Evolutionary conservation across 2,888 invertebrate species (phyloP).

Genomic region (Encarsia formosa): DNA sequence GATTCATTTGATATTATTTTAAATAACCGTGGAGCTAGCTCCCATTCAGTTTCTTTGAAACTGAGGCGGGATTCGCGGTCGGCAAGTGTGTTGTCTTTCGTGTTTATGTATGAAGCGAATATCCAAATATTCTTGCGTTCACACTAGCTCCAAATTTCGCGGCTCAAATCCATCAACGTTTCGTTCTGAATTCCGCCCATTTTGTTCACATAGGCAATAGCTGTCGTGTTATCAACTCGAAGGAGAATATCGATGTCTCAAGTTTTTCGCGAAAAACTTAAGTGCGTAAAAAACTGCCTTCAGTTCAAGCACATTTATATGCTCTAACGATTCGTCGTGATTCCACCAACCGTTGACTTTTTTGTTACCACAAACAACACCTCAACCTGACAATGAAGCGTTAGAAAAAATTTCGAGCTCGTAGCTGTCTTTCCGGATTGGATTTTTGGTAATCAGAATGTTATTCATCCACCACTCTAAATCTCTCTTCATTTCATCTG

Average conservation of each 20-base stretch:
- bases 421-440: not conserved
- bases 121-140: slow-evolving; percentile 20
- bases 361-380: not conserved
- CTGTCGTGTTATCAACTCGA: slow-evolving; percentile 23
- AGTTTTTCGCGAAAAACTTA: no score
- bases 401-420: not conserved
- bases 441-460: not conserved
- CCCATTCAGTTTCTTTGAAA: slow-evolving; percentile 12
- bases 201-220: slow-evolving; percentile 21
- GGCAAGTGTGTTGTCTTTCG: slow-evolving; percentile 1
- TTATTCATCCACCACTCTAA: not conserved
- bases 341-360: not conserved
- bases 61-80: slow-evolving; percentile 12
- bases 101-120: no score
- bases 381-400: not conserved
- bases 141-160: slow-evolving; percentile 24
- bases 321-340: not conserved
- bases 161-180: slow-evolving; percentile 18
- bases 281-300: no score
- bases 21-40: slow-evolving; percentile 6
- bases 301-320: not conserved
- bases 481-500: no score
- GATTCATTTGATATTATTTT: not conserved
- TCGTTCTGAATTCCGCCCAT: slow-evolving; percentile 20
- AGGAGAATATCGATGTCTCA: slow-evolving; percentile 14